Conservation (phyloP, 2,113 vertebrate species). For the Rousettus leschenaultii region DNA sequence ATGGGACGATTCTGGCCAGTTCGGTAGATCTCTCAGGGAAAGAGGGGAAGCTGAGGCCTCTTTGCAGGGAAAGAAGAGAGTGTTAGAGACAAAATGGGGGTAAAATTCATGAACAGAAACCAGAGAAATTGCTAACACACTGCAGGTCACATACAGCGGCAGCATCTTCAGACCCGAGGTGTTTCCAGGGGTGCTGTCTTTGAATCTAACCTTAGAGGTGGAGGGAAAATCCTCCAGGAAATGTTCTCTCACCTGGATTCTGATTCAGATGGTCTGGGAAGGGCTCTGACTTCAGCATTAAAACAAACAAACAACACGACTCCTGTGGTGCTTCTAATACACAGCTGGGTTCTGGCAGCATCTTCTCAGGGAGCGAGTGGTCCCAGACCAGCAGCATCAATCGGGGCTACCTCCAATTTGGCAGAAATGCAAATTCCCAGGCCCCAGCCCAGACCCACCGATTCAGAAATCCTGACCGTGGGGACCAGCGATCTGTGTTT, state of each 20-base stretch:
- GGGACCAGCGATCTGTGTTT: not conserved
- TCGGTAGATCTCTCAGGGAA: not conserved
- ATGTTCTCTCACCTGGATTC: not conserved
- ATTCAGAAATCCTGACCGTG: not conserved
- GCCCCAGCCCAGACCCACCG: not conserved
- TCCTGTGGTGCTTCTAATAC: rapidly evolving
- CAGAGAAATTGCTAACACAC: too few relatives aligned
- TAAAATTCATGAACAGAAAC: not conserved
- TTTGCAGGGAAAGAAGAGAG: not conserved
- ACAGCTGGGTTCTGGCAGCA: not conserved
- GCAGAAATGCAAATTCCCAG: not conserved
- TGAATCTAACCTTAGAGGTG: not conserved
- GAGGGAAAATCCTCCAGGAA: not conserved
- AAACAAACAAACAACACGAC: too few relatives aligned
- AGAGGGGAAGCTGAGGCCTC: not conserved
- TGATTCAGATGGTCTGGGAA: not conserved
- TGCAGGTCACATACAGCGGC: too few relatives aligned
- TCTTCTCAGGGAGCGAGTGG: rapidly evolving
- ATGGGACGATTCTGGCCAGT: not conserved
- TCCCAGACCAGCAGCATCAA: too few relatives aligned
- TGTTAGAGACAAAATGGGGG: not conserved
- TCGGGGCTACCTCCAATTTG: not conserved
- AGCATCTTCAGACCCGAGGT: not conserved
- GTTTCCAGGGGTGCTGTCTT: not conserved
- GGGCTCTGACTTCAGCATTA: not conserved